Conservation (phyloP, 2,888 invertebrate genomes). For the Saturnia japonica region DNA sequence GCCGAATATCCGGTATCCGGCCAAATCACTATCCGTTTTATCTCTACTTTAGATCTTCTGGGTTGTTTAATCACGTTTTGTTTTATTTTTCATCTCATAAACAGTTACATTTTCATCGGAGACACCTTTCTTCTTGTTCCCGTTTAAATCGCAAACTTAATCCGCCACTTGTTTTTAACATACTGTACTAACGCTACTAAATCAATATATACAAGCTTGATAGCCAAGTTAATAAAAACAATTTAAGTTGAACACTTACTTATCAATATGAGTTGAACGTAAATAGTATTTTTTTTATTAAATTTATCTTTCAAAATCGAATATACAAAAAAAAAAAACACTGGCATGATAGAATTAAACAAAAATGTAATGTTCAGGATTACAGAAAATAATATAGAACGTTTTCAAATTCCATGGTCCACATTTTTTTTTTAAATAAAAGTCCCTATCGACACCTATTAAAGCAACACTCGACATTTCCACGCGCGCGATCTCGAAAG, state of each 20-base stretch:
- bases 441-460: neutral
- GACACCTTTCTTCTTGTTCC: neutral
- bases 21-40: neutral
- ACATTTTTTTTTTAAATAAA: constrained; percentile 1
- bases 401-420: neutral
- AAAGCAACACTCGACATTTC: constrained; percentile 16
- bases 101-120: neutral
- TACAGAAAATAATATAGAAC: neutral
- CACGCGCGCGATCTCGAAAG: constrained; percentile 14
- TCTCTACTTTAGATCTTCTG: neutral
- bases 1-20: too few species aligned
- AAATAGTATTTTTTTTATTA: neutral
- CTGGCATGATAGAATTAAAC: neutral
- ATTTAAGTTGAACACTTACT: neutral
- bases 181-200: too few species aligned
- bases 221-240: neutral
- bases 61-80: neutral
- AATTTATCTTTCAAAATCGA: neutral
- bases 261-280: neutral
- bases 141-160: neutral
- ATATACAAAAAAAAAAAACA: neutral
- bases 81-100: neutral
- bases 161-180: neutral
- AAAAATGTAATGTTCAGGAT: neutral
- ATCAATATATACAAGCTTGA: neutral